These are phyloP conservation scores for Cebus imitator DNA, from an alignment of 2,113 vertebrate species.

Conservation along the genomic window DNA sequence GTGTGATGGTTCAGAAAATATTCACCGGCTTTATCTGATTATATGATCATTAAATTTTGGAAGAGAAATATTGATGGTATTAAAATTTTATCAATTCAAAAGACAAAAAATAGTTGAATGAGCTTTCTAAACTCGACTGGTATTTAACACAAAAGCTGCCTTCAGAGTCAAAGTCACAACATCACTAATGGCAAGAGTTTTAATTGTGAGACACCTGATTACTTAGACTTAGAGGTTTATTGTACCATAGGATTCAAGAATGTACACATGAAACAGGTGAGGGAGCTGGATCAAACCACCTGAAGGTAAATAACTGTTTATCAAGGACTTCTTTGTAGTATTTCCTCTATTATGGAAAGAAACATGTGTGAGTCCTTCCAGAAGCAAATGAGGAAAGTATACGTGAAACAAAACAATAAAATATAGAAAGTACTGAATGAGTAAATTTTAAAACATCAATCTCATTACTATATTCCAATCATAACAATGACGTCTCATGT, in stretches of 20 bases:
- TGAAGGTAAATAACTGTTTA: not conserved
- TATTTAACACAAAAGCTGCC: not conserved
- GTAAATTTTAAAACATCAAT: not conserved
- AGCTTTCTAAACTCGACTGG: not conserved
- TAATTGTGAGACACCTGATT: not conserved
- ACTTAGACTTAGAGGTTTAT: not conserved
- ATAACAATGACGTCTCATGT: not conserved
- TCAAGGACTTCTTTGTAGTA: fast-evolving
- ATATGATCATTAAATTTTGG: not conserved
- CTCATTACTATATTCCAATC: not conserved
- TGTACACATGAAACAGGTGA: not conserved
- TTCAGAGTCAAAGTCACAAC: not conserved
- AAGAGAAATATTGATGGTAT: not conserved
- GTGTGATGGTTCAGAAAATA: not conserved
- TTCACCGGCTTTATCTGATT: not conserved
- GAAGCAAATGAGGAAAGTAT: not conserved
- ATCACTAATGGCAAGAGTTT: not conserved
- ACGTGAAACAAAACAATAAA: not conserved
- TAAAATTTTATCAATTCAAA: not conserved
- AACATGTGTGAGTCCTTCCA: not conserved
- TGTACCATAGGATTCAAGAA: not conserved
- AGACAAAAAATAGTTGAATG: not conserved
- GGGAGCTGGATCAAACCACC: fast-evolving
- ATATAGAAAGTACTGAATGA: not conserved
- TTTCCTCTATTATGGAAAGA: not conserved